Base-by-base conservation (phyloP, 2,797 vertebrate species). In the Sparus aurata region DNA sequence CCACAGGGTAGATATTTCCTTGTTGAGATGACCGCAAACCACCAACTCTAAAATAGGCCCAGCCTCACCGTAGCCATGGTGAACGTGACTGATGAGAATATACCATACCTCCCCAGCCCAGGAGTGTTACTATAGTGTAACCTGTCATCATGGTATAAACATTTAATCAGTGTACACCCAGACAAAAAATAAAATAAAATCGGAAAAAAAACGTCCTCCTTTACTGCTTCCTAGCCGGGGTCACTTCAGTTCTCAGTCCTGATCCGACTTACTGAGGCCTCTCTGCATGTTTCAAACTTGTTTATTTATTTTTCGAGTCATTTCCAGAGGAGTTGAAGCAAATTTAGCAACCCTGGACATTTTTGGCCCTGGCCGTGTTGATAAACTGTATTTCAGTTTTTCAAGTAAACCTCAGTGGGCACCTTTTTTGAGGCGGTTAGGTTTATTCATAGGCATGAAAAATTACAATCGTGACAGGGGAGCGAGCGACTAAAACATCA, bases 1-100 rank as follows among this genome's bases (percentile, higher is more conserved):
- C 92, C 92, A 85, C 93, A 93, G 89, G 91, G 92, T 92, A 93
- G 94, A 94, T 91, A 92, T 94, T 94, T 95, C 89, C 93, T 93
- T 93, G 92, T 93, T 87, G 87, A 92, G 87, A 77, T 63, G 74
- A 61, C 94, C 92, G 45, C 93, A 94, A 94, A 95, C 93, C 93
- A 93, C 92, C 62, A 17, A 63, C 66, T 92, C 88, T 87, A 90
- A 93, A 95, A 93, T 85, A 91, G 90, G 69, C 75, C 59, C 75
- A 53, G 89, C 87, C 86, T 92, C 86, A 88, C 76, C 57, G 84
- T 89, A 85, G 85, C 84, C 83, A 83, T 87, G 80, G 86, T 72
- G 65, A 91, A 91, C 64, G 86, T 91, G 90, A 92, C 89, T 86
- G 90, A 87, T 92, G 93, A 86, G 90, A 89, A 88, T 79, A 82